A percentile compares a stretch with the other conserved stretches of the same genome.
Conservation (phyloP, 1,140 invertebrate species). For the Platorchestia sp. region DNA sequence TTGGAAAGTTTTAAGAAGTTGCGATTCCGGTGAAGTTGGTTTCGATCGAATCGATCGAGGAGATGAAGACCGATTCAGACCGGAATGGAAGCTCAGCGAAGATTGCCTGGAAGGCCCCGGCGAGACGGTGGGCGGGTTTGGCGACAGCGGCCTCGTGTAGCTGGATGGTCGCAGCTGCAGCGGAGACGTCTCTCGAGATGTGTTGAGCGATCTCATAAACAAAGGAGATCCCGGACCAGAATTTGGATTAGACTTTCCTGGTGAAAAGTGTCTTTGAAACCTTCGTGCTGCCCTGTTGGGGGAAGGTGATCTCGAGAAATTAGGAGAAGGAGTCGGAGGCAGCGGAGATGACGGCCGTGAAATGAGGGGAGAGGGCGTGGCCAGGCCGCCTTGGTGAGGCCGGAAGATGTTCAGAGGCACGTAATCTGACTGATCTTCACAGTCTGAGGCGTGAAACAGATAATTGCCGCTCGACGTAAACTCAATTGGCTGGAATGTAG, state of each 20-base stretch:
- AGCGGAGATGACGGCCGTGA: constrained; percentile 23
- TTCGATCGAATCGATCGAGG: neutral
- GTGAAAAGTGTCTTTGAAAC: constrained; percentile 4
- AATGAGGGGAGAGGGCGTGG: constrained; percentile 16
- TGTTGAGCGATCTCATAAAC: neutral
- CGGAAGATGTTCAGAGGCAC: constrained; percentile 31
- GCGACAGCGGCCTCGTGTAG: constrained; percentile 5
- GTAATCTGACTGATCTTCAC: constrained; percentile 44
- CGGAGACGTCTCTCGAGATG: constrained; percentile 27
- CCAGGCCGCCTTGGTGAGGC: neutral
- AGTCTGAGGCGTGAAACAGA: constrained; percentile 26
- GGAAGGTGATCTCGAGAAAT: constrained; percentile 41
- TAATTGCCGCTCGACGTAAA: constrained; percentile 33
- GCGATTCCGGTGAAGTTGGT: neutral
- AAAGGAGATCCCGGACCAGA: constrained; percentile 25
- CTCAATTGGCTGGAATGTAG: constrained; percentile 42
- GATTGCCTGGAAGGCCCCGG: constrained; percentile 11
- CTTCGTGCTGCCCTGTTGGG: constrained; percentile 25
- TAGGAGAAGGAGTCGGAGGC: constrained; percentile 22
- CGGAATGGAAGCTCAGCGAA: neutral
- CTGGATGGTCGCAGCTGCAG: neutral
- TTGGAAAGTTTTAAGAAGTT: neutral
- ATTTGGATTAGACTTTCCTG: neutral
- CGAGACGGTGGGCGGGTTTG: neutral
- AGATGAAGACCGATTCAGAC: neutral